phyloP scores from a whole-genome alignment of 2,113 vertebrate species.

The Gobiocypris rarus region DNA sequence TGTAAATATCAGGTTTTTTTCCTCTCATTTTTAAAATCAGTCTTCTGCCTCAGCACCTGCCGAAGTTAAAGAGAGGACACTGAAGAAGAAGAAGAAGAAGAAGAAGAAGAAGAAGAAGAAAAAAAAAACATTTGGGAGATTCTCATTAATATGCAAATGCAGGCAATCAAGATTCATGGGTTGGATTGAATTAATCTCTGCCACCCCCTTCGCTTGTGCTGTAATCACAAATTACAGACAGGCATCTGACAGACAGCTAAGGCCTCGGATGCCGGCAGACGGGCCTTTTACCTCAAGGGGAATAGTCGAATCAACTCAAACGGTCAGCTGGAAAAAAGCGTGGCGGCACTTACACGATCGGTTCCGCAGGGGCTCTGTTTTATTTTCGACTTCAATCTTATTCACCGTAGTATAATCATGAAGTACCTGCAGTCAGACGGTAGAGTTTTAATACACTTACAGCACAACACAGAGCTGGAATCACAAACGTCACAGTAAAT shows the following conservation, averaged over 20 bases:
- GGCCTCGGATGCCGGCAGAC: constrained; percentile 67
- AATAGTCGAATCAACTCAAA: constrained; percentile 72
- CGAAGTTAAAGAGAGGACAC: constrained; percentile 46
- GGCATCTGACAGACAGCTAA: constrained; percentile 69
- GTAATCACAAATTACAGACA: constrained; percentile 81
- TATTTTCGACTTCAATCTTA: constrained; percentile 38
- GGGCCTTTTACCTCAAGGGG: constrained; percentile 69
- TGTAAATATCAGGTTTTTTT: constrained; percentile 70
- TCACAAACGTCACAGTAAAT: constrained; percentile 38
- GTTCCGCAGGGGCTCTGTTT: constrained; percentile 32
- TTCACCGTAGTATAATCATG: constrained; percentile 41
- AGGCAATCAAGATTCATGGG: constrained; percentile 73
- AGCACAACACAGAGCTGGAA: constrained; percentile 11
- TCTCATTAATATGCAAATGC: constrained; percentile 83
- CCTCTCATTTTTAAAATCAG: constrained; percentile 62
- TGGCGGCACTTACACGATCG: background rate
- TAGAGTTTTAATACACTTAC: constrained; percentile 28
- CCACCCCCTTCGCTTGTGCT: constrained; percentile 69
- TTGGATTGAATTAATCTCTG: constrained; percentile 80
- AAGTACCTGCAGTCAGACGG: constrained; percentile 43
- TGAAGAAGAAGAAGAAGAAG: no score
- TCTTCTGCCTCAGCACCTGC: constrained; percentile 71
- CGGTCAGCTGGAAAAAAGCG: constrained; percentile 46
- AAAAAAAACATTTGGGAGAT: constrained; percentile 64
- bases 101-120: no score